These are phyloP conservation scores for Eristalis tenax DNA, from an alignment of 2,888 invertebrate species.

Conservation along the genomic window DNA sequence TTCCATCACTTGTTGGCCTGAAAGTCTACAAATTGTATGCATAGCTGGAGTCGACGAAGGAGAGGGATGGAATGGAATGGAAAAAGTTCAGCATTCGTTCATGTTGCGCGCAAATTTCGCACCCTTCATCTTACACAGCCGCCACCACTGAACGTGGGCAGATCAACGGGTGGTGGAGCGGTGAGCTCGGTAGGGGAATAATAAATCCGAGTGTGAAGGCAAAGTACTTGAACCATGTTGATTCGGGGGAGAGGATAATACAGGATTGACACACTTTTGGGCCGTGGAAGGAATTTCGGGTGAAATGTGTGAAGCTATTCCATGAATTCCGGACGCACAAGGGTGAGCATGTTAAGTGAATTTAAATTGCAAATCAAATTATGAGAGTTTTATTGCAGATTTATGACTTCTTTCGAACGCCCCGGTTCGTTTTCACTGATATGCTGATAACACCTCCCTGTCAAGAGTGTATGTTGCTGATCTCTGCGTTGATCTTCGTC, in stretches of 20 bases:
- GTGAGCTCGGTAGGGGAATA: not conserved
- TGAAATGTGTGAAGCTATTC: not conserved
- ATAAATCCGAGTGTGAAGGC: slow-evolving; percentile 16
- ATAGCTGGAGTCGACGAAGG: slow-evolving; percentile 3
- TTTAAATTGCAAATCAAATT: not conserved
- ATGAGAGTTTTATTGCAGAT: not conserved
- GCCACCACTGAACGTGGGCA: too few relatives aligned
- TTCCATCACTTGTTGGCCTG: slow-evolving; percentile 41
- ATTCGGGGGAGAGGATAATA: slow-evolving; percentile 13
- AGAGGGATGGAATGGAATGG: not conserved
- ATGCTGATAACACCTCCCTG: not conserved
- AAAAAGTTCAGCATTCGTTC: slow-evolving; percentile 21
- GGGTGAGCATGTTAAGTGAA: not conserved
- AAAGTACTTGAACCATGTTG: slow-evolving; percentile 15
- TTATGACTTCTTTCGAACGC: not conserved
- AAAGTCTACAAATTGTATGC: slow-evolving; percentile 45
- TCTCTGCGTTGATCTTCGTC: too few relatives aligned
- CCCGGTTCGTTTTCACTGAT: not conserved
- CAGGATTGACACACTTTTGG: slow-evolving; percentile 16
- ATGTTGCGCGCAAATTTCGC: slow-evolving; percentile 41
- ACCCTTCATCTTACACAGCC: slow-evolving; percentile 8
- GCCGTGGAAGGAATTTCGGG: slow-evolving; percentile 3
- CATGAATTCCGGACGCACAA: not conserved
- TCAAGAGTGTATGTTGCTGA: too few relatives aligned
- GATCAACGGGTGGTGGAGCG: too few relatives aligned